Percentiles rank a stretch among this genome's conserved stretches.
Conservation (phyloP, 2,113 vertebrate species). For the Phylloscopus trochilus region DNA sequence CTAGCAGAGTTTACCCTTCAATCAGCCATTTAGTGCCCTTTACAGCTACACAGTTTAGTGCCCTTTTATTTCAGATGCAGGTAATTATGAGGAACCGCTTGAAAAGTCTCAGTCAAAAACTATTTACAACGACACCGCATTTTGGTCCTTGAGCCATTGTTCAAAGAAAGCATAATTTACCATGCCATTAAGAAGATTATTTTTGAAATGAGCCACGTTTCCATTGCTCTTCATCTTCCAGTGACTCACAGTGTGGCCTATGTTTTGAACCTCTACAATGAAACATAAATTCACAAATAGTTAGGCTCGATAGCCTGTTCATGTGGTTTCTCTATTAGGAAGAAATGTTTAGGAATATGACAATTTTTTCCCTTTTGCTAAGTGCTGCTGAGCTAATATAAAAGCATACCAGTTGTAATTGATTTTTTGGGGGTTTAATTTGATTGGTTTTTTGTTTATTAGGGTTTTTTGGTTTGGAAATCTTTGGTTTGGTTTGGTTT, state of each 20-base stretch:
- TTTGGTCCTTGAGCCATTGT: not conserved
- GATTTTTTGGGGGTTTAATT: not conserved
- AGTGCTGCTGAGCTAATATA: not conserved
- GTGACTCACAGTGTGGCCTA: not conserved
- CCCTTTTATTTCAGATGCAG: not conserved
- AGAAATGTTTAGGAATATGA: not conserved
- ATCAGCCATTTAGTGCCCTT: not conserved
- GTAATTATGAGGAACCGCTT: not conserved
- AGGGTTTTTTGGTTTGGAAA: not conserved
- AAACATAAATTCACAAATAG: not conserved
- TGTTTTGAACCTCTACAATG: not conserved
- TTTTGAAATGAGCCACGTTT: not conserved
- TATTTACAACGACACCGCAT: not conserved
- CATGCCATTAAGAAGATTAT: not conserved
- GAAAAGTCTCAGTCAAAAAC: not conserved
- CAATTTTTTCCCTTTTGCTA: not conserved
- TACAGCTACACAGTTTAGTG: not conserved
- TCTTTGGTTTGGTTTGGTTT: too few species aligned
- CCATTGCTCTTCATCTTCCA: not conserved
- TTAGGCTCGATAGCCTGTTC: not conserved
- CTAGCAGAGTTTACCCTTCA: not conserved
- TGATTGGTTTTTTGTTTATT: not conserved
- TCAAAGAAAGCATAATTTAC: not conserved
- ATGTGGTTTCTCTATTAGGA: not conserved
- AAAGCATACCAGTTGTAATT: not conserved